Evolutionary conservation across 2,888 invertebrate genomes (phyloP), one percentile per base, ranked within the genome.

Genomic region (Agapetus fuscipes): DNA sequence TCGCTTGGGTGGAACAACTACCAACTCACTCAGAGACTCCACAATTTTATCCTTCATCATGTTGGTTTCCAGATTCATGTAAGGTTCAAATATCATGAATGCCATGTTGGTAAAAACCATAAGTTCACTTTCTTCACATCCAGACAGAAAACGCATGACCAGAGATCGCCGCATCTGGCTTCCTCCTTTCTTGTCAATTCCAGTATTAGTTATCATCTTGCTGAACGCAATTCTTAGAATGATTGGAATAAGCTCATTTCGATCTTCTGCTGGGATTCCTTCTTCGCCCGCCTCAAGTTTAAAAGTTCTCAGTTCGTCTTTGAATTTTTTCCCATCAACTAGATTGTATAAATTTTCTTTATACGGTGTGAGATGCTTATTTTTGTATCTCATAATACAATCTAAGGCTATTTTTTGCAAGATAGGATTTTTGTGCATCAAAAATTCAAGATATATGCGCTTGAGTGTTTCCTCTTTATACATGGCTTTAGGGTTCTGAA

Each of bases 351-450:
- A 64, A 53, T 88, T 78, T 27, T 78, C 80, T 57, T 84, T 85
- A 56, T 96, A 94, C 0, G 85, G 81, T 0, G 66, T 57, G 5
- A 95, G 56, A 53, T 77, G 80, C 55, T 85, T 85, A 48, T 80
- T 76, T 57, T 86, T 89, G 60, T 94, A 96, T 1, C 85, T 79
- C 51, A 89, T 65, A 2, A 97, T 61, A 57, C 94, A 96, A 54
- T 86, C 83, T 27, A 97, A 62, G 0, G 94, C 87, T 35, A 77
- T 73, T 58, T 83, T 88, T 60, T 96, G 96, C 4, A 96, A 67
- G 0, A 77, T 76, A 1, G 79, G 61, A 59, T 86, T 84, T 52
- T 81, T 81, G 44, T 88, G 81, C 31, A 80, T 76, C 6, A 97
- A 58, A 35, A 96, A 73, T 55, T 93, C 83, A 56, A 81, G 71